Evolutionary conservation across 2,888 invertebrate species (phyloP), one percentile per base, ranked within the genome.

Genomic region (Cremastobaeus sp.): DNA sequence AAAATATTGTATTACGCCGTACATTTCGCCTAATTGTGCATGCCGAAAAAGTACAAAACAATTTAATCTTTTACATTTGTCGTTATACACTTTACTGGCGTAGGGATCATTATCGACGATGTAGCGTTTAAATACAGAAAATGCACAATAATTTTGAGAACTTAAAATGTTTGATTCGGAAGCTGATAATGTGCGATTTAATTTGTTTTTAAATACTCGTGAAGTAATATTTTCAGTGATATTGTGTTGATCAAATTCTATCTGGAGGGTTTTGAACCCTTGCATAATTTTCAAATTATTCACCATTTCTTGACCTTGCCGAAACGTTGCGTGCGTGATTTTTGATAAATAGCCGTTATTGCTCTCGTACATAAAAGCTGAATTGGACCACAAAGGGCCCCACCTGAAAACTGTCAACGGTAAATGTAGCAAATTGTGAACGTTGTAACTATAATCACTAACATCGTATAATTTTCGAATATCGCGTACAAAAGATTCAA

Each of bases 221-320:
- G 32, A 9, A 3, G n/a, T 9, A 6, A 32, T 18, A 43, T 43
- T 43, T 14, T 43, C 9, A 17, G 4, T 45, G 1, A 28, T 12
- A 8, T 25, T 21, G 5, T 1, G 2, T n/a, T 25, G 28, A 45
- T 28, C 15, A 43, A 11, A n/a, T 21, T 43, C 21, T 12, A 43
- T 11, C 18, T 55, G 18, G 5, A 55, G 15, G 12, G 41, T 39
- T 30, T 41, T 9, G n/a, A 21, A 37, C 2, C 14, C 52, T 14
- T 55, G 55, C 14, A 55, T 15, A 4, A 39, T 28, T 60, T 60
- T 47, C 6, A 59, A 45, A 30, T 62, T 62, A n/a, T 62, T 62
- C 5, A 48, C 18, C 2, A 62, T 20, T 50, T 62, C 50, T 12
- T 18, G 37, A 6, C 60, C 39, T 35, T 30, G 32, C 6, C 20